Evolutionary conservation across 2,797 vertebrate genomes (phyloP).

Genomic region (Octomys mimax): DNA sequence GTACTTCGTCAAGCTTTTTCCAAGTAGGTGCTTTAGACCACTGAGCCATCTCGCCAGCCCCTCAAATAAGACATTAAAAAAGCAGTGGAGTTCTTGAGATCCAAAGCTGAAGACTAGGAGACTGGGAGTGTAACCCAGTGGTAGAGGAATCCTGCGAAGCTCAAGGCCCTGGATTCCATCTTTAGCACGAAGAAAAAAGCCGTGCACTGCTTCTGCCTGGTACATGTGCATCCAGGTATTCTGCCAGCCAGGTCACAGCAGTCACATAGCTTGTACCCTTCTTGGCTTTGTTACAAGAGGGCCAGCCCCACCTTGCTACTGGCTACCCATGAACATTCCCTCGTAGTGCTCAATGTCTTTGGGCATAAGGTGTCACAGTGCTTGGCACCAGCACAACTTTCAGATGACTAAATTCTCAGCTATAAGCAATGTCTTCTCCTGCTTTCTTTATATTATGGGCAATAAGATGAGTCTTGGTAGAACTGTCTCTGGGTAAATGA

Average conservation of each 20-base stretch:
- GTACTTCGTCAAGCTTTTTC: too few species aligned
- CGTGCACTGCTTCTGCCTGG: background rate
- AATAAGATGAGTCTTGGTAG: background rate
- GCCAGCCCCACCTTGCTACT: background rate
- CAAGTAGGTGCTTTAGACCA: too few species aligned
- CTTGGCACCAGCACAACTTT: background rate
- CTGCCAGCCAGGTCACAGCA: background rate
- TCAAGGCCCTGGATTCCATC: background rate
- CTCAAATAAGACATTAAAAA: conserved; percentile 88
- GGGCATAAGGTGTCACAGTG: background rate
- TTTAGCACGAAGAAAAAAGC: background rate
- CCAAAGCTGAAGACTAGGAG: background rate
- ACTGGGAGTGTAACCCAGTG: background rate
- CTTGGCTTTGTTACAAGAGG: background rate
- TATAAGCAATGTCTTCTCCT: background rate
- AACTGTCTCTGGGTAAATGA: background rate
- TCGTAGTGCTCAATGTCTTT: background rate
- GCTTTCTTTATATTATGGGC: background rate
- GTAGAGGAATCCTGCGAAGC: background rate
- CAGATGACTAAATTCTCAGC: background rate
- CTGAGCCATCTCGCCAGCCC: too few species aligned
- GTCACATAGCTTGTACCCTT: background rate
- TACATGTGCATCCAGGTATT: background rate
- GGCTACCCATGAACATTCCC: background rate
- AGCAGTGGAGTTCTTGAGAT: background rate